Evolutionary conservation across 1,140 invertebrate genomes (phyloP), one percentile per base, ranked within the genome.

Genomic region (Gonioctena quinquepunctata): DNA sequence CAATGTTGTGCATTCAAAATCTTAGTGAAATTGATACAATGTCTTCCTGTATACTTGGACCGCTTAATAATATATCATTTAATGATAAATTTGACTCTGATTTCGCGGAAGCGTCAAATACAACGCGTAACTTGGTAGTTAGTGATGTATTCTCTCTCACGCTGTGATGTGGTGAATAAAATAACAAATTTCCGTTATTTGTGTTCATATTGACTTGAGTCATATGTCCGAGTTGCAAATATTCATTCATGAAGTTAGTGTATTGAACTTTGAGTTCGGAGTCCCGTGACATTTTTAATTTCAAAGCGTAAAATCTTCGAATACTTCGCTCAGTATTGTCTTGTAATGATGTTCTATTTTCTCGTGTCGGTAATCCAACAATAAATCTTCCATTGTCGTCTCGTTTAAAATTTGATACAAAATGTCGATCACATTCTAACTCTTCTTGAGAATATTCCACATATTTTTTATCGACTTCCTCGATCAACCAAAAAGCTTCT

Each of bases 181-280:
- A 59, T 8, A 59, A 7, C 11, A 3, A 11, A n/a, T 23, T 3
- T 2, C 11, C 23, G 19, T 3, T 0, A 27, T 7, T 11, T 2
- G 7, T 16, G 25, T 59, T 42, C n/a, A 11, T 6, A 26, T 59
- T 13, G 3, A 79, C 59, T 42, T 49, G 7, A 18, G 74, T 70
- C 78, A 81, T 81, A 56, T 84, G 81, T 5, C 73, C 74, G 18
- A 81, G 68, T 11, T 66, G 16, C 54, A 75, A 28, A 66, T 82
- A 83, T 61, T 80, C 79, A 19, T 71, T 50, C 61, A 84, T 75
- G 42, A 83, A 81, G 5, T 75, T 42, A 4, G 66, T 23, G 33
- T 81, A 73, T 66, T 68, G 22, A 5, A 2, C n/a, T 61, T 68
- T 67, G 5, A 73, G 49, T 8, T 42, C 18, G 2, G n/a, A 6